A percentile compares a stretch with the other conserved stretches of the same genome.
These are phyloP conservation scores for Peromyscus attwateri DNA, from an alignment of 2,797 vertebrate species.

Conservation along the genomic window DNA sequence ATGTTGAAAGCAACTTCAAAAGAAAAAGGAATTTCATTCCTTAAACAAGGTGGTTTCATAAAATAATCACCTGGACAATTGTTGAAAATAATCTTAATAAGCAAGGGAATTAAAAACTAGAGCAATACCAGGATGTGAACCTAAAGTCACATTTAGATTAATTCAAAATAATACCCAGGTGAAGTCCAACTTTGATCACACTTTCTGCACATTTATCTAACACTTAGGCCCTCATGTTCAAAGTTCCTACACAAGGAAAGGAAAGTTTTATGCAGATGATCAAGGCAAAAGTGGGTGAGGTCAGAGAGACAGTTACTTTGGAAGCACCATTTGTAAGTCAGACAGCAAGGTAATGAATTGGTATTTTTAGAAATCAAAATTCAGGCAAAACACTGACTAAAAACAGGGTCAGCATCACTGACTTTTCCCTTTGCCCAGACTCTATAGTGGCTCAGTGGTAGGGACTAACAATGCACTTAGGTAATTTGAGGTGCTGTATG, in stretches of 20 bases:
- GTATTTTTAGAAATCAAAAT: conserved; percentile 45
- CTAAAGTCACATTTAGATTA: conserved; percentile 40
- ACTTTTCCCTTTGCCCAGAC: neutral
- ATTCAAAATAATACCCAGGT: conserved; percentile 51
- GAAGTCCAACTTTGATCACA: conserved; percentile 43
- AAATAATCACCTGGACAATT: conserved; percentile 21
- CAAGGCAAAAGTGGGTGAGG: neutral
- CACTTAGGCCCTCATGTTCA: neutral
- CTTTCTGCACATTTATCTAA: conserved; percentile 38
- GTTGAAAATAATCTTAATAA: conserved; percentile 65
- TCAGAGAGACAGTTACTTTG: neutral
- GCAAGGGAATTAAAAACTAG: conserved; percentile 42
- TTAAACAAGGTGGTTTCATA: neutral
- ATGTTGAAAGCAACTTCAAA: conserved; percentile 58
- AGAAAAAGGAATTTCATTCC: conserved; percentile 54
- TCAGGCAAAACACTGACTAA: conserved; percentile 16
- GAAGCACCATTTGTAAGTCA: conserved; percentile 27
- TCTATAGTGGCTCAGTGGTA: neutral
- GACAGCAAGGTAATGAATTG: neutral
- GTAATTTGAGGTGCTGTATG: neutral
- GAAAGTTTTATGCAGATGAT: neutral
- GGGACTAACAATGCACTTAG: neutral
- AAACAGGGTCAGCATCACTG: neutral
- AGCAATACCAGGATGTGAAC: conserved; percentile 38
- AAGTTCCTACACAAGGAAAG: neutral